Base-by-base conservation (phyloP, 2,113 vertebrate species). In the Hemibagrus wyckioides region DNA sequence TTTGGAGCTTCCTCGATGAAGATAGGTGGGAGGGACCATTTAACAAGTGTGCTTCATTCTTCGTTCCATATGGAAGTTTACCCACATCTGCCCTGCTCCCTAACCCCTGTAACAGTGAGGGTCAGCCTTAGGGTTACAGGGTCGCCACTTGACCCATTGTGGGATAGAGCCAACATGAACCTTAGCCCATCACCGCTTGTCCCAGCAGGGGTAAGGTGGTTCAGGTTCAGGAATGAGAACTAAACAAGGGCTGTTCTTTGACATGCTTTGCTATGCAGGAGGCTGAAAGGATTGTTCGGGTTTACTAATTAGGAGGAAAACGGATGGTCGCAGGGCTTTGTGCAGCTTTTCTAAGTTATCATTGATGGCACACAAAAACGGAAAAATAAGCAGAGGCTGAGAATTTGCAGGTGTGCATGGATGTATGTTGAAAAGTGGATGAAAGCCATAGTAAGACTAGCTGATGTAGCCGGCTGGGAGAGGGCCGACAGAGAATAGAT, bases 81-180 rank as follows among this genome's bases (percentile, higher is more conserved):
- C 93, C 91, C 93, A 96, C 95, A 95, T 94, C 95, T 95, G 94
- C 94, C 92, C 93, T 92, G 89, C 91, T 89, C 90, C 93, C 92
- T 94, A 93, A 95, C 92, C 92, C 91, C 90, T 93, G 92, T 88
- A 93, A 94, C 93, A 93, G 93, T 93, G 88, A 59, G 91, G 94
- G 95, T 95, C 94, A 94, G 76, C 83, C 85, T 88, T 88, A 91
- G 91, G 91, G 92, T 91, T 93, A 93, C 41, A 88, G 92, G 95
- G 94, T 94, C 93, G 93, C 48, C 93, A 92, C 93, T 94, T 92
- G 92, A 92, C 88, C 82, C 87, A 93, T 94, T 95, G 93, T 95
- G 85, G 85, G 54, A 90, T 85, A 93, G 91, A 94, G 94, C 93
- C 92, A 93, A 94, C 94, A 93, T 90, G 94, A 93, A 93, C 92